phyloP scores from a whole-genome alignment of 2,888 invertebrate species.

The Nephrotoma guestfalica region DNA sequence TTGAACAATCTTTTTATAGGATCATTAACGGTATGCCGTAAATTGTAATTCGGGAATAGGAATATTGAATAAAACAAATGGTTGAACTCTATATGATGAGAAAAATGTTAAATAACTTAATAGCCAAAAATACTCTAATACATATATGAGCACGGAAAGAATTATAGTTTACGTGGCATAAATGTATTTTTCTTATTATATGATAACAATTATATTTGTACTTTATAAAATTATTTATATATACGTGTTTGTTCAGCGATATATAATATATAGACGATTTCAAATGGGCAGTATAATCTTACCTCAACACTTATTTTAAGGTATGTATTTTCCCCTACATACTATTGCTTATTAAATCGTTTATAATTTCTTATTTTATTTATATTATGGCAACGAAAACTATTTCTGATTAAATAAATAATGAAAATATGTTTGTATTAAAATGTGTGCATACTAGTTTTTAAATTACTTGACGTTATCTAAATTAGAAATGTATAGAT shows the following conservation, averaged over 20 bases:
- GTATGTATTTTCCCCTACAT: not conserved
- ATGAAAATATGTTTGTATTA: not conserved
- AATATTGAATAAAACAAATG: not conserved
- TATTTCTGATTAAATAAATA: not conserved
- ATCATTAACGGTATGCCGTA: not conserved
- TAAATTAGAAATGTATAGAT: not conserved
- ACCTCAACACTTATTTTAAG: not conserved
- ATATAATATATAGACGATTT: not conserved
- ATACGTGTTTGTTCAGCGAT: not conserved
- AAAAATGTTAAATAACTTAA: not conserved
- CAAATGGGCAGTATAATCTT: not conserved
- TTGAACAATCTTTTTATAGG: not conserved
- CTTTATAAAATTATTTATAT: not conserved
- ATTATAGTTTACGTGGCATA: not conserved
- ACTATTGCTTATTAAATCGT: not conserved
- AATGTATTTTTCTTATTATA: not conserved
- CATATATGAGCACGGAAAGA: not conserved
- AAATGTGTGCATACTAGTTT: not conserved
- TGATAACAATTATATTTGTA: not conserved
- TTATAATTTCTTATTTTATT: not conserved
- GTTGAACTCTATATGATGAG: not conserved
- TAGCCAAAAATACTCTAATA: not conserved
- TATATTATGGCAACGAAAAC: not conserved
- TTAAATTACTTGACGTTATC: not conserved
- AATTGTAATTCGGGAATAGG: not conserved